These are phyloP conservation scores for Engystomops pustulosus DNA, from an alignment of 2,113 vertebrate species.

Conservation along the genomic window DNA sequence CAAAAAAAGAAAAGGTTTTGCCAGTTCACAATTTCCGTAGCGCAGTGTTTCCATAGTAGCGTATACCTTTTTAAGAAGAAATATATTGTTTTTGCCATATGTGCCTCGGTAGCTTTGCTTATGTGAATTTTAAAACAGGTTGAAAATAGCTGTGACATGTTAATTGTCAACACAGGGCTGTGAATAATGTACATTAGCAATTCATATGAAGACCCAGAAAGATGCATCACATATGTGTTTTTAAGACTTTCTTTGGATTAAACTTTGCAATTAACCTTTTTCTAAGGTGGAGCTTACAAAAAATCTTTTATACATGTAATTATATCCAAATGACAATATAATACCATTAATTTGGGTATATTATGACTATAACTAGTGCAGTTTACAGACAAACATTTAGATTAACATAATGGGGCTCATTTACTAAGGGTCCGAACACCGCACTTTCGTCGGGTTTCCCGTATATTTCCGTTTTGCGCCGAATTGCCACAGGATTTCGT, in stretches of 20 bases:
- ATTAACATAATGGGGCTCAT: too few species aligned
- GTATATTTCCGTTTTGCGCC: too few species aligned
- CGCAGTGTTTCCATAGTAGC: background rate
- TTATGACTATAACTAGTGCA: background rate
- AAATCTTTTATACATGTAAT: background rate
- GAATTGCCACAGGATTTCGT: too few species aligned
- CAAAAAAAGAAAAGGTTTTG: too few species aligned
- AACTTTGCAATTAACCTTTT: background rate
- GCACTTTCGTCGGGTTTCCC: too few species aligned
- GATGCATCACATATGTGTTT: conserved; percentile 39
- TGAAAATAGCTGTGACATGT: conserved; percentile 37
- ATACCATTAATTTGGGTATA: background rate
- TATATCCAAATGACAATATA: background rate
- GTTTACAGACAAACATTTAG: background rate
- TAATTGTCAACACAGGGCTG: conserved; percentile 35
- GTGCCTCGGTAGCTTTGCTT: background rate
- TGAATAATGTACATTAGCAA: conserved; percentile 44
- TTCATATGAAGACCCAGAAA: conserved; percentile 34
- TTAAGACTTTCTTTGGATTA: background rate
- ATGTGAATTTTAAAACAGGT: conserved; percentile 36
- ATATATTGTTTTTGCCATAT: conserved; percentile 39
- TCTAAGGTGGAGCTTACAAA: background rate
- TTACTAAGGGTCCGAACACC: too few species aligned
- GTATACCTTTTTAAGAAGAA: background rate
- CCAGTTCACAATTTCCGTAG: too few species aligned